phyloP scores from a whole-genome alignment of 2,797 vertebrate genomes.

The Acanthurus tractus region DNA sequence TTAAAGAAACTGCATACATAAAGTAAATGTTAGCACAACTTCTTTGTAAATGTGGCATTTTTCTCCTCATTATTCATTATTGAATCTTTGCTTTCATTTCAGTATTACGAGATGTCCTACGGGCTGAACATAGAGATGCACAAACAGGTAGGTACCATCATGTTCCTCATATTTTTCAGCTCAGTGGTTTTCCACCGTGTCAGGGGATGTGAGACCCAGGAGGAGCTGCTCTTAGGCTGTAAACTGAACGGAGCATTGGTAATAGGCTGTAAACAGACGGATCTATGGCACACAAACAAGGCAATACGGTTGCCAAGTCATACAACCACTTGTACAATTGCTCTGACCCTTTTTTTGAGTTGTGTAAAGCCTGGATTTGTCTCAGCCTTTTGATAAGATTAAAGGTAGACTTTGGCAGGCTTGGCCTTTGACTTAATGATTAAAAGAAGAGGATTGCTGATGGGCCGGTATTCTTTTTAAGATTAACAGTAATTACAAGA shows the following conservation, averaged over 20 bases:
- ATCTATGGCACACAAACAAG: conserved; percentile 52
- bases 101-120: conserved; percentile 99
- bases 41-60: conserved; percentile 6
- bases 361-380: conserved; percentile 74
- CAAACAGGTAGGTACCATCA: conserved; percentile 92
- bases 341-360: conserved; percentile 17
- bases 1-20: neutral
- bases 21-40: neutral
- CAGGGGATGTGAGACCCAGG: conserved; percentile 51
- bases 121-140: conserved; percentile 99
- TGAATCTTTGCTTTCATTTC: conserved; percentile 58
- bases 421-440: conserved; percentile 80
- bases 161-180: conserved; percentile 57
- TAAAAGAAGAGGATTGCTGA: conserved; percentile 80
- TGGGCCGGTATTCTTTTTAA: conserved; percentile 50
- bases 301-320: conserved; percentile 26
- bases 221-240: conserved; percentile 43
- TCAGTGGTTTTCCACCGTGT: conserved; percentile 50
- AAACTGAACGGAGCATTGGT: conserved; percentile 45
- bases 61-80: neutral
- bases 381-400: conserved; percentile 88
- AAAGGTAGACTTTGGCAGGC: conserved; percentile 86
- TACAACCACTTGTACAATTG: conserved; percentile 32
- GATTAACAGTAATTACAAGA: conserved; percentile 62
- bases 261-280: conserved; percentile 56